Evolutionary conservation across 1,140 invertebrate genomes (phyloP).

Genomic region (Diachasmimorpha longicaudata): DNA sequence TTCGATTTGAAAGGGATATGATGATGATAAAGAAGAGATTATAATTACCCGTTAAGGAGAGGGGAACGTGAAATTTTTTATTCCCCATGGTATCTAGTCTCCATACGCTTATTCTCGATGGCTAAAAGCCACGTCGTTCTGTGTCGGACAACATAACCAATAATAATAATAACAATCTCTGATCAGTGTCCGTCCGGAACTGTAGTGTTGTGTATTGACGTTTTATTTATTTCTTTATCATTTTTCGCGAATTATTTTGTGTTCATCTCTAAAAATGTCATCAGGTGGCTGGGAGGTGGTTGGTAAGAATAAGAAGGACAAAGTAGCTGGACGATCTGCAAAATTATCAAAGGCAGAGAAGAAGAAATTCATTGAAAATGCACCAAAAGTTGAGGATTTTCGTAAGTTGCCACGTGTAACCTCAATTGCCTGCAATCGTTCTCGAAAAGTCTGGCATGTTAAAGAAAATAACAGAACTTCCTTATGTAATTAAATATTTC

Average conservation of each 20-base stretch:
- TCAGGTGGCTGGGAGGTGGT: conserved; percentile 80
- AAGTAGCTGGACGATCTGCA: conserved; percentile 61
- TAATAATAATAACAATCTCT: too few species aligned
- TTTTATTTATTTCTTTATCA: not conserved
- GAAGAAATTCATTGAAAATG: conserved; percentile 65
- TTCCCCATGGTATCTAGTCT: too few species aligned
- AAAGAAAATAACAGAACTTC: not conserved
- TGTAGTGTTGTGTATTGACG: not conserved
- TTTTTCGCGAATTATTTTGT: not conserved
- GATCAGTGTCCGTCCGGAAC: not conserved
- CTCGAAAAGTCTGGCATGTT: not conserved
- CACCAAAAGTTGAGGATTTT: conserved; percentile 70
- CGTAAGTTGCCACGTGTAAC: conserved; percentile 57
- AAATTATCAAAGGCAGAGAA: conserved; percentile 68
- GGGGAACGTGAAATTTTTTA: too few species aligned
- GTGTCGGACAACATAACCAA: too few species aligned
- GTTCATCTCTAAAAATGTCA: conserved; percentile 61
- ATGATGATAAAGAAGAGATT: too few species aligned
- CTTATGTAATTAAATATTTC: too few species aligned
- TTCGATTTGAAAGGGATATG: too few species aligned
- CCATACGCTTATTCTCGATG: too few species aligned
- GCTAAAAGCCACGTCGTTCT: too few species aligned
- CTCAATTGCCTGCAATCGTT: not conserved
- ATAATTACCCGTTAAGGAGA: too few species aligned
- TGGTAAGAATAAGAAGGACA: conserved; percentile 73